A percentile compares a stretch with the other conserved stretches of the same genome.
These are phyloP conservation scores for Rotaria sp. DNA, from an alignment of 2,888 invertebrate species.

Conservation along the genomic window DNA sequence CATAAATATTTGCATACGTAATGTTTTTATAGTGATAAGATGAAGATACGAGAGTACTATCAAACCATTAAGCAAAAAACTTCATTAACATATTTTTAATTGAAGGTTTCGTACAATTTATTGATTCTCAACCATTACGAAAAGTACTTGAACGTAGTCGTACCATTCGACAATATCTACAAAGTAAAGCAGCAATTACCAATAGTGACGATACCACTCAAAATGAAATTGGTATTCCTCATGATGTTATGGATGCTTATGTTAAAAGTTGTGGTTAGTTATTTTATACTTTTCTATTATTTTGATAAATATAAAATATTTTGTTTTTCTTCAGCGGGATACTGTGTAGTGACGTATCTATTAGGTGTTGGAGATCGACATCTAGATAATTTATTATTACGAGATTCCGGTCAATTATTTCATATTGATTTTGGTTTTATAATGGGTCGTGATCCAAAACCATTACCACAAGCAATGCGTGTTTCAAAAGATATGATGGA, in stretches of 20 bases:
- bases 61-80: too few relatives aligned
- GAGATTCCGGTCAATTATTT: constrained; percentile 76
- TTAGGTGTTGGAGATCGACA: constrained; percentile 95
- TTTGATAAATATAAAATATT: background rate
- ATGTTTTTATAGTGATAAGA: background rate
- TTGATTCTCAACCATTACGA: constrained; percentile 31
- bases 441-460: constrained; percentile 93
- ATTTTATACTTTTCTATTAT: background rate
- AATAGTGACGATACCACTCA: constrained; percentile 74
- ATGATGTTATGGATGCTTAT: constrained; percentile 94
- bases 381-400: constrained; percentile 87
- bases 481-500: constrained; percentile 98
- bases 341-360: constrained; percentile 93
- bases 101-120: constrained; percentile 37
- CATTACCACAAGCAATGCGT: constrained; percentile 96
- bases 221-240: constrained; percentile 78
- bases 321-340: constrained; percentile 66
- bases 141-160: background rate
- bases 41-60: background rate
- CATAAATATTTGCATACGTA: background rate
- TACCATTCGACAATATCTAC: constrained; percentile 4
- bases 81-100: background rate
- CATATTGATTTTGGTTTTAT: constrained; percentile 98
- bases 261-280: constrained; percentile 65
- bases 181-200: background rate